Evolutionary conservation across 2,797 vertebrate genomes (phyloP), one percentile per base, ranked within the genome.

Genomic region (Coilia nasus): DNA sequence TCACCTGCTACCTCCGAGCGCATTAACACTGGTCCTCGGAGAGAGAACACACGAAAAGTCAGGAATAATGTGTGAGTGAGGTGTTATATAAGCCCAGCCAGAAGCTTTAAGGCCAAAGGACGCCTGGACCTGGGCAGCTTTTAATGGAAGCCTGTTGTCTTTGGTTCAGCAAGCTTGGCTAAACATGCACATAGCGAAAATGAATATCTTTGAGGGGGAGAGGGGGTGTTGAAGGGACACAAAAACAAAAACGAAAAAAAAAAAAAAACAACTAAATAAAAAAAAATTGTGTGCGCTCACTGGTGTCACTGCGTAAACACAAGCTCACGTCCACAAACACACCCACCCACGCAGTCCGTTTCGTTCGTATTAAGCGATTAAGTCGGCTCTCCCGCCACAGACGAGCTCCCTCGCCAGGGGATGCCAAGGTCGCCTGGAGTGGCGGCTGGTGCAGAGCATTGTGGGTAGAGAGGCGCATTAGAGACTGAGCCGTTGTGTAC

Each of bases 401-500:
- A 54, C 50, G 50, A 54, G 50, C 50, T 54, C 50, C 9, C 50
- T 54, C 7, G 7, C 50, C 81, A 59, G 31, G 85, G 84, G 80
- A 84, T 46, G 6, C 75, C 60, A 83, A 86, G 86, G 83, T 88
- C 84, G 83, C 50, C 75, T 81, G 80, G 85, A 62, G 85, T 85
- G 60, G 71, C 85, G 83, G 23, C 84, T 54, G 80, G 21, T 54
- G 21, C 62, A 59, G 50, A 82, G 86, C 83, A 86, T 85, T 89
- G 64, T 81, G 82, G 88, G 57, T 84, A 25, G 56, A 54, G 50
- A 54, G 9, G 64, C 41, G 54, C 62, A 85, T 84, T 67, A 57
- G 46, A 84, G 81, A 83, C 54, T 82, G 80, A 83, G 82, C 81
- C 31, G 62, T 81, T 59, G 31, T 81, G 5, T 75, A 82, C 71